phyloP scores from a whole-genome alignment of 2,797 vertebrate species.

The Chaetophractus vellerosus region DNA sequence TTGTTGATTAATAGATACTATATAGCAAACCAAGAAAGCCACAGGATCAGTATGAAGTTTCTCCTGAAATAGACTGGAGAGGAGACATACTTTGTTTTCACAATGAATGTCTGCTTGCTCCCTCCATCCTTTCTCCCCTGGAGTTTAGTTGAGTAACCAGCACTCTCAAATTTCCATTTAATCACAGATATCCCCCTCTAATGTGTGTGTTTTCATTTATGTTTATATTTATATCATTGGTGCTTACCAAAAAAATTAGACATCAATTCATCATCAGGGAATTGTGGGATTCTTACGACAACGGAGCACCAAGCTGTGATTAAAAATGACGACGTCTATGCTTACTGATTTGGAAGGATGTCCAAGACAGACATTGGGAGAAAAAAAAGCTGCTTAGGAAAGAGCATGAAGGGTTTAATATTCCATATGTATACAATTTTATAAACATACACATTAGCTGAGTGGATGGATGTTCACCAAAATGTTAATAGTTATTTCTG shows the following conservation, averaged over 20 bases:
- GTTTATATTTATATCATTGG: background rate
- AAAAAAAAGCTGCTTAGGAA: background rate
- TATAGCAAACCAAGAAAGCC: background rate
- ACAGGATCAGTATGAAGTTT: background rate
- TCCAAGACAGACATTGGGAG: background rate
- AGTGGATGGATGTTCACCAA: background rate
- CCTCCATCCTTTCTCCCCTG: background rate
- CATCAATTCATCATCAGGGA: background rate
- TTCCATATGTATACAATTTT: background rate
- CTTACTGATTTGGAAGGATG: conserved; percentile 44
- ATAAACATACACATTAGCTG: background rate
- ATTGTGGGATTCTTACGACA: background rate
- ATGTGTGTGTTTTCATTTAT: background rate
- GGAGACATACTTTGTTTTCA: background rate
- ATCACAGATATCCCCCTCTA: background rate
- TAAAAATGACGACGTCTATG: background rate
- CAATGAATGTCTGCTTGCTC: background rate
- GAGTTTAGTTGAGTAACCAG: background rate
- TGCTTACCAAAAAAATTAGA: conserved; percentile 21
- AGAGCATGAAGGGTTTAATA: background rate
- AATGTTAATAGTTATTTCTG: conserved; percentile 56
- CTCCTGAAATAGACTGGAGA: background rate
- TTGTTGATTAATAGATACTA: background rate
- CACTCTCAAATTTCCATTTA: background rate
- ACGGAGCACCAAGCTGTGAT: background rate